A percentile compares a stretch with the other conserved stretches of the same genome.
phyloP scores from a whole-genome alignment of 2,888 invertebrate genomes.

The Coenonympha glycerion region DNA sequence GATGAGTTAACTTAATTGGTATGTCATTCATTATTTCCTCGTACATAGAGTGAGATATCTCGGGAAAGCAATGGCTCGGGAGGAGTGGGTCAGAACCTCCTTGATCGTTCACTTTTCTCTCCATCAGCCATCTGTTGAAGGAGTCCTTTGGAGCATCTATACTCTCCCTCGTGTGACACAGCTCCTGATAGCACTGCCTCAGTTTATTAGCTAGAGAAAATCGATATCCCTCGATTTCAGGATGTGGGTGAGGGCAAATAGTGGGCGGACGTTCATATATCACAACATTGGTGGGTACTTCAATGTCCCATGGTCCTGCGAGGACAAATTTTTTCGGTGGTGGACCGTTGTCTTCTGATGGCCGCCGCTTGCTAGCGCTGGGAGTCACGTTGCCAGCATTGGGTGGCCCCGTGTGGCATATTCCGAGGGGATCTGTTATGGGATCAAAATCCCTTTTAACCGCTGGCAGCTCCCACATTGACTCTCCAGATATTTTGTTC shows the following conservation, averaged over 20 bases:
- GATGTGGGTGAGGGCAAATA: conserved; percentile 92
- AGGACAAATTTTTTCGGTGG: conserved; percentile 90
- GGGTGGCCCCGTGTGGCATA: conserved; percentile 75
- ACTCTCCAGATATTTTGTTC: conserved; percentile 96
- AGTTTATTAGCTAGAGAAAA: conserved; percentile 88
- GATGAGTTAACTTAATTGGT: conserved; percentile 95
- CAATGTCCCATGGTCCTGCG: conserved; percentile 96
- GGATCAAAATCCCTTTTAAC: conserved; percentile 90
- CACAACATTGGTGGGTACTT: conserved; percentile 93
- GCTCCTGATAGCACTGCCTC: conserved; percentile 93
- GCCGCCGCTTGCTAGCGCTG: conserved; percentile 81
- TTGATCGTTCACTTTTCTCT: conserved; percentile 92
- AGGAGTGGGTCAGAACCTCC: conserved; percentile 92
- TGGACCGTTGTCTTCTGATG: conserved; percentile 87
- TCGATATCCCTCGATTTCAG: conserved; percentile 92
- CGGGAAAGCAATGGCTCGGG: conserved; percentile 93
- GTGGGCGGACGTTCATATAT: conserved; percentile 91
- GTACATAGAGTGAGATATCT: conserved; percentile 96
- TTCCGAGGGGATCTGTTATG: conserved; percentile 92
- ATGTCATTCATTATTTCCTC: conserved; percentile 99
- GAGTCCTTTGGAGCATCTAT: conserved; percentile 98
- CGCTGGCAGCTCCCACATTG: conserved; percentile 97
- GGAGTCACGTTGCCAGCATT: conserved; percentile 68
- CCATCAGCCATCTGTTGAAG: conserved; percentile 97
- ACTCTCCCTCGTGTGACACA: conserved; percentile 93